phyloP scores from a whole-genome alignment of 2,113 vertebrate genomes.

The Nothocercus nigrocapillus region DNA sequence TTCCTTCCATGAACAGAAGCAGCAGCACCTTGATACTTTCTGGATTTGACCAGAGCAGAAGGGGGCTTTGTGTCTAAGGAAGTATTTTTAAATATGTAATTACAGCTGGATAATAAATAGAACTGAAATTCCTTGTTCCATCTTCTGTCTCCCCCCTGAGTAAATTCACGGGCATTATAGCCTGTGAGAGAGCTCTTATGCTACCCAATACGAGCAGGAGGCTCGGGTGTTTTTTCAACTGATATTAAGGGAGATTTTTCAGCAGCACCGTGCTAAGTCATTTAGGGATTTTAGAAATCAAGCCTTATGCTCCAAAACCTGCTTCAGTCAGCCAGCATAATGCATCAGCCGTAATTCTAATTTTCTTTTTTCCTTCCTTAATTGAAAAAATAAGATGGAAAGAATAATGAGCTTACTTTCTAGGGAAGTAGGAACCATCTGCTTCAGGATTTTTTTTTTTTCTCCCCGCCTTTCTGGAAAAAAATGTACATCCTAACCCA shows the following conservation, averaged over 20 bases:
- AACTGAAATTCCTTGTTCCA: background rate
- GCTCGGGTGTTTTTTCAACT: background rate
- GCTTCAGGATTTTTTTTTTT: background rate
- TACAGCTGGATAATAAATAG: constrained; percentile 19
- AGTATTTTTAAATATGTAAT: background rate
- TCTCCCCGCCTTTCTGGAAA: background rate
- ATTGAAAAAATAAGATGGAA: background rate
- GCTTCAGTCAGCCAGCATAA: background rate
- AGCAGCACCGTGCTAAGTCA: background rate
- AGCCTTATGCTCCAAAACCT: constrained; percentile 5
- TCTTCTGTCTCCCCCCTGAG: background rate
- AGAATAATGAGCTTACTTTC: constrained; percentile 13
- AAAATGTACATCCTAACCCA: background rate
- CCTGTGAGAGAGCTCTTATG: background rate
- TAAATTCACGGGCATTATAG: background rate
- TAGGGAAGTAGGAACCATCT: constrained; percentile 8
- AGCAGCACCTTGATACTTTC: background rate
- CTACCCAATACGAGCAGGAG: background rate
- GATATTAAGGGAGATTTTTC: background rate
- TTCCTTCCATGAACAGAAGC: background rate
- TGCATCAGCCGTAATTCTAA: background rate
- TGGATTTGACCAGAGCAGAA: background rate
- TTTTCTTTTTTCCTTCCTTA: background rate
- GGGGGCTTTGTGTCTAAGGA: background rate
- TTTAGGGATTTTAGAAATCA: background rate